phyloP scores from a whole-genome alignment of 2,113 vertebrate species.

The Procavia capensis region DNA sequence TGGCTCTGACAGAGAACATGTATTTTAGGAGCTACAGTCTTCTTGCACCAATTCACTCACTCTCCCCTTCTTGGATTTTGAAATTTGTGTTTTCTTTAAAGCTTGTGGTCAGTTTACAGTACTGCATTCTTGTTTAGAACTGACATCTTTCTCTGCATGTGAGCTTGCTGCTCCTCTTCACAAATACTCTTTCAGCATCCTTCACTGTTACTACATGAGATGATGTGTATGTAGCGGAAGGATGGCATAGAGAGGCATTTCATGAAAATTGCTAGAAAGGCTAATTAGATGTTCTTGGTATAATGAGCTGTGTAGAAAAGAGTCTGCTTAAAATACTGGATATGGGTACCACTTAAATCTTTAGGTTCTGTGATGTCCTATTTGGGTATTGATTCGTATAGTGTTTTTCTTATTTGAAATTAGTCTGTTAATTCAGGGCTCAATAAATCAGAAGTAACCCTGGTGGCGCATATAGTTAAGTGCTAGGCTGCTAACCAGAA shows the following conservation, averaged over 20 bases:
- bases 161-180: not conserved
- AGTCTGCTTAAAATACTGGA: not conserved
- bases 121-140: not conserved
- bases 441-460: not conserved
- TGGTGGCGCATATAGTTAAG: not conserved
- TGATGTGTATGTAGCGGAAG: not conserved
- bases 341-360: not conserved
- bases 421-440: slow-evolving; percentile 30
- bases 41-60: not conserved
- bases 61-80: not conserved
- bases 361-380: not conserved
- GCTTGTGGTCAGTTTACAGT: not conserved
- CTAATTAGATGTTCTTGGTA: slow-evolving; percentile 35
- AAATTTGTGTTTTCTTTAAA: not conserved
- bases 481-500: not conserved
- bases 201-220: not conserved
- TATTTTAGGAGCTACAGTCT: not conserved
- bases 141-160: not conserved
- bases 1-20: not conserved
- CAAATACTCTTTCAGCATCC: not conserved
- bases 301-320: slow-evolving; percentile 5
- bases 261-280: not conserved
- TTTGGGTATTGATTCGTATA: not conserved
- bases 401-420: slow-evolving; percentile 25
- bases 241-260: not conserved